Evolutionary conservation across 2,888 invertebrate genomes (phyloP).

Genomic region (Macaria liturata): DNA sequence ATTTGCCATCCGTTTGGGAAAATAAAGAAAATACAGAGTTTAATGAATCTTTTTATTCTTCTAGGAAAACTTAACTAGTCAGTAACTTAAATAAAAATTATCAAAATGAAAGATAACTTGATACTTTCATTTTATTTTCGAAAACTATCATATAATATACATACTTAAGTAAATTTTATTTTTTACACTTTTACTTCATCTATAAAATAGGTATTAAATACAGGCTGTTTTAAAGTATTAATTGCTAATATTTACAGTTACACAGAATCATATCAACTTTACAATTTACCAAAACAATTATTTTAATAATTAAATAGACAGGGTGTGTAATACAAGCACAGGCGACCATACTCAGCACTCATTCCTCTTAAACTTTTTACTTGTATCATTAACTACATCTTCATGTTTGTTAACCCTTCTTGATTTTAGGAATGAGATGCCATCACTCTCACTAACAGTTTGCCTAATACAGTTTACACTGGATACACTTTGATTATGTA

Average conservation of each 20-base stretch:
- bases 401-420: slow-evolving; percentile 73
- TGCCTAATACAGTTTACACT: slow-evolving; percentile 74
- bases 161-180: slow-evolving; percentile 60
- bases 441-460: slow-evolving; percentile 71
- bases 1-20: too few relatives aligned
- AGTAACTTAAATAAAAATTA: slow-evolving; percentile 43
- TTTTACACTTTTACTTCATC: slow-evolving; percentile 64
- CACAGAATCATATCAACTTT: slow-evolving; percentile 61
- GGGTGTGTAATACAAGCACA: slow-evolving; percentile 51
- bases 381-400: slow-evolving; percentile 68
- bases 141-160: slow-evolving; percentile 72
- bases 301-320: slow-evolving; percentile 77
- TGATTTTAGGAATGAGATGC: slow-evolving; percentile 69
- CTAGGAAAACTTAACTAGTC: slow-evolving; percentile 44
- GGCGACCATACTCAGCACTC: slow-evolving; percentile 68
- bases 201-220: slow-evolving; percentile 81
- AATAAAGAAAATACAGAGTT: slow-evolving; percentile 1
- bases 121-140: slow-evolving; percentile 60
- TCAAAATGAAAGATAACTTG: slow-evolving; percentile 52
- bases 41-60: slow-evolving; percentile 46
- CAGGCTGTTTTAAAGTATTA: slow-evolving; percentile 67
- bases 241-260: slow-evolving; percentile 76
- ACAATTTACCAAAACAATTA: slow-evolving; percentile 63
- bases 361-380: slow-evolving; percentile 77
- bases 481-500: slow-evolving; percentile 78